Base-by-base conservation (phyloP, 2,888 invertebrate genomes). In the Clunio marinus region DNA sequence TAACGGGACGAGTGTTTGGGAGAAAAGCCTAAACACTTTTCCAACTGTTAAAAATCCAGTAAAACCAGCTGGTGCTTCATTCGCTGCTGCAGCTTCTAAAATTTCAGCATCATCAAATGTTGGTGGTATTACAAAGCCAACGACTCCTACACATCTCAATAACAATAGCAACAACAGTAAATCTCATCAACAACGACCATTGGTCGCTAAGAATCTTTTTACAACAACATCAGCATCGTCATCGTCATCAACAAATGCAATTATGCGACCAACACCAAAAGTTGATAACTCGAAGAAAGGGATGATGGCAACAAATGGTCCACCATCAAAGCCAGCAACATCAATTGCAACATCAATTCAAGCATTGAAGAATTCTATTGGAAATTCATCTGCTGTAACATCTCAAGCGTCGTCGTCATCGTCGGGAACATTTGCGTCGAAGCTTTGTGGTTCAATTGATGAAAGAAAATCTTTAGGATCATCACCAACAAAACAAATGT, bases 391-490 rank as follows among this genome's bases (percentile, higher is more conserved):
- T 59, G 75, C 74, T 7, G 68, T 73, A 10, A 72, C 74, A 22
- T 72, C 32, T 22, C 17, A 32, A 32, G 32, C 60, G 17, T 60
- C 60, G 7, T 24, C 74, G 58, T 70, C 72, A 35, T 71, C 74
- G 10, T 71, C 75, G 1, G 75, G 75, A 69, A 77, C 80, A 71
- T 79, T 79, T 72, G 80, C 82, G 28, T 76, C 83, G 17, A 81
- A 83, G 67, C 80, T 82, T 73, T 79, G 81, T 69, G 78, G 81
- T 70, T 72, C 73, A 45, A 81, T 82, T 17, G 81, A 83, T 69
- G 82, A 83, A 72, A 88, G 88, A 69, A 89, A 88, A 13, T 51
- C 51, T 22, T 51, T 77, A 81, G 88, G 69, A 85, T 86, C 7
- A 84, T 86, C 78, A 77, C 80, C 73, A 79, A 80, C 72, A 71